Conservation (phyloP, 1,140 invertebrate genomes). For the Carcinoscorpius rotundicauda region DNA sequence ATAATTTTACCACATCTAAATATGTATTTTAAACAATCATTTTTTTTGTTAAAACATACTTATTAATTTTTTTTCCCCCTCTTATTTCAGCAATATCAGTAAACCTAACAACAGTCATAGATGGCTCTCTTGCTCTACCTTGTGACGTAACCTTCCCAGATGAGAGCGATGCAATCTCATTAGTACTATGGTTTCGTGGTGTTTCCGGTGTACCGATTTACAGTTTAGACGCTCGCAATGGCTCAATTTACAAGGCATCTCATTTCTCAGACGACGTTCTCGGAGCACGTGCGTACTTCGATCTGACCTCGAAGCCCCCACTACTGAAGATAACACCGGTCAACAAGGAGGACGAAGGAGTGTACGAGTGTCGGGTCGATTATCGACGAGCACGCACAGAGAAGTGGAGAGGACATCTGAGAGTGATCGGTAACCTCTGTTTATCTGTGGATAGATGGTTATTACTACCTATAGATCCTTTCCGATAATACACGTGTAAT, state of each 20-base stretch:
- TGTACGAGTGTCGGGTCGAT: constrained; percentile 24
- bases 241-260: constrained; percentile 15
- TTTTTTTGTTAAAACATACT: too few relatives aligned
- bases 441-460: too few relatives aligned
- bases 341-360: constrained; percentile 15
- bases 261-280: constrained; percentile 18
- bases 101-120: constrained; percentile 44
- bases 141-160: constrained; percentile 62
- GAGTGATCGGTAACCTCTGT: constrained; percentile 20
- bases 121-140: constrained; percentile 57
- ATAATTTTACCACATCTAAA: too few relatives aligned
- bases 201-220: constrained; percentile 56
- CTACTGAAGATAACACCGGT: constrained; percentile 20
- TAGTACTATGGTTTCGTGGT: constrained; percentile 70
- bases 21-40: too few relatives aligned
- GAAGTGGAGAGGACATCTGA: constrained; percentile 19
- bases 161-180: constrained; percentile 53
- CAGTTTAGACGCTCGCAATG: constrained; percentile 30
- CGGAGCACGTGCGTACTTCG: constrained; percentile 18
- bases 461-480: too few relatives aligned
- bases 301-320: constrained; percentile 11
- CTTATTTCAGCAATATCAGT: too few relatives aligned
- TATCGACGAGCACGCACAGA: constrained; percentile 21
- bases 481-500: too few relatives aligned
- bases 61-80: too few relatives aligned